These are phyloP conservation scores for Himalopsyche tibetana DNA, from an alignment of 2,888 invertebrate species.

Conservation along the genomic window DNA sequence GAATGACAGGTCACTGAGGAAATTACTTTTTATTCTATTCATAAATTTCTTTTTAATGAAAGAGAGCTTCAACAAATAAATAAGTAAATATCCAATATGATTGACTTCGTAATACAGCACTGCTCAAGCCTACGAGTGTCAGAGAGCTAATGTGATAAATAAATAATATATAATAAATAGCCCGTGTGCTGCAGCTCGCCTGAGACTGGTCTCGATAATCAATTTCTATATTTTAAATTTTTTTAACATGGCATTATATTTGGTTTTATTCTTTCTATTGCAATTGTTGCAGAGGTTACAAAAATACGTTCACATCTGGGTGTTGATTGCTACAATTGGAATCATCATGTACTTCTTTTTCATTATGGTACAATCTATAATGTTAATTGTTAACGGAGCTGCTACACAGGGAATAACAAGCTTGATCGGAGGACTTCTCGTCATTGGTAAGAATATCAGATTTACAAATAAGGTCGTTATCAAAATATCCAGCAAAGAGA, in stretches of 20 bases:
- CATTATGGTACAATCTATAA: not conserved
- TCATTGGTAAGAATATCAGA: not conserved
- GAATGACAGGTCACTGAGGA: not conserved
- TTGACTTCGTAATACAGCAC: not conserved
- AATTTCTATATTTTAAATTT: too few species aligned
- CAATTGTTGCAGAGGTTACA: conserved; percentile 13
- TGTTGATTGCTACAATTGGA: not conserved
- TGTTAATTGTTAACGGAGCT: not conserved
- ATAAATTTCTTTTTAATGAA: not conserved
- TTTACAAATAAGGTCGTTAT: too few species aligned
- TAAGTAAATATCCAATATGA: not conserved
- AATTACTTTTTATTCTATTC: not conserved
- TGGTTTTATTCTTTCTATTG: not conserved
- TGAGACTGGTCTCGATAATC: too few species aligned
- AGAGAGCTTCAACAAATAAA: not conserved
- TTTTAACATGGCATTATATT: too few species aligned
- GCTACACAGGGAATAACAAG: not conserved
- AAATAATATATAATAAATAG: not conserved
- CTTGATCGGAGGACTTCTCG: conserved; percentile 1
- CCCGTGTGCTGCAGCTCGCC: too few species aligned
- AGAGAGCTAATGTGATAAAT: not conserved
- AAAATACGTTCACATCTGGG: conserved; percentile 40
- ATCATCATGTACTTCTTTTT: conserved; percentile 22
- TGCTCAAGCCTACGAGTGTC: not conserved
- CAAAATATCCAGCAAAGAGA: too few species aligned